Evolutionary conservation across 1,140 invertebrate species (phyloP).

Genomic region (Drosophila paulistorum): DNA sequence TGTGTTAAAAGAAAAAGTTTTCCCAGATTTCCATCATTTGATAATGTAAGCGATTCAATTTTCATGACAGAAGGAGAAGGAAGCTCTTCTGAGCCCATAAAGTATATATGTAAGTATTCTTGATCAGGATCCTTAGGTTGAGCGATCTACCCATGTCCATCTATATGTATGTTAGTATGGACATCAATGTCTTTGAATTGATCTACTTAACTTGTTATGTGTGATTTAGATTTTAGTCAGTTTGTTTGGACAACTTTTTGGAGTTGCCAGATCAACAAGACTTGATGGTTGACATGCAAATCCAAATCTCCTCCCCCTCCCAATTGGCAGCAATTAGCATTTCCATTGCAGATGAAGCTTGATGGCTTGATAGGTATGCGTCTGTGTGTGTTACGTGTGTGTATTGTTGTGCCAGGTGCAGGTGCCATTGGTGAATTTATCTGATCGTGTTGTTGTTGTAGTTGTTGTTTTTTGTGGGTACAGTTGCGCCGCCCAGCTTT

Average conservation of each 20-base stretch:
- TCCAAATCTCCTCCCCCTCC: conserved; percentile 37
- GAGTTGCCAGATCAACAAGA: conserved; percentile 8
- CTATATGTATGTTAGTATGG: no score
- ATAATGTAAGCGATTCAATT: no score
- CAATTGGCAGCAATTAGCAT: conserved; percentile 70
- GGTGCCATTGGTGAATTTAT: conserved; percentile 31
- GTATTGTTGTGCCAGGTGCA: conserved; percentile 10
- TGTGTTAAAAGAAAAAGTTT: no score
- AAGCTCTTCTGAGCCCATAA: no score
- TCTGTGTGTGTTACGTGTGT: neutral
- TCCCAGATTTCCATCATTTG: no score
- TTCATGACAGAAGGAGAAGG: no score
- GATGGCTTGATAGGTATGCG: neutral
- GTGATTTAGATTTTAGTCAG: conserved; percentile 55
- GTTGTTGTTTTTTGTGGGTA: conserved; percentile 11
- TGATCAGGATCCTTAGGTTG: no score
- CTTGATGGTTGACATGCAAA: conserved; percentile 60
- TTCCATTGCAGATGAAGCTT: conserved; percentile 49
- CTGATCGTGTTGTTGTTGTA: conserved; percentile 37
- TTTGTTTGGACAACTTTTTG: conserved; percentile 35
- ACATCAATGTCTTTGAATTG: no score
- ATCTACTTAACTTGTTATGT: neutral
- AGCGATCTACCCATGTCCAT: no score
- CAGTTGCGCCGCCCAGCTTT: conserved; percentile 49
- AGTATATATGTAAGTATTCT: no score